Conservation (phyloP, 2,888 invertebrate genomes). For the Eulithis testata region DNA sequence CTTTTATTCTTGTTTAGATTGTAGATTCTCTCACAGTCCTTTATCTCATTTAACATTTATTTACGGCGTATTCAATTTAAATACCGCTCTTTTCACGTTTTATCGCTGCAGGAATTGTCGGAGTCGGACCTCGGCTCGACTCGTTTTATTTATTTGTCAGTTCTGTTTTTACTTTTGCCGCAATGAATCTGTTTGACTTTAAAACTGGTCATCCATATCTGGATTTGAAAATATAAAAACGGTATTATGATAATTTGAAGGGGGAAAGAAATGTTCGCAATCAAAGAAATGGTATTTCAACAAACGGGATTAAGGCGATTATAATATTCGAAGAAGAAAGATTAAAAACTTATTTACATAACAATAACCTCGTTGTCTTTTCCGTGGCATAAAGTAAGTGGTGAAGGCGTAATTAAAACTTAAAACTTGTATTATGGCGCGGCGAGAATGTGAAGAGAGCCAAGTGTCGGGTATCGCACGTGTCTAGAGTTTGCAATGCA, state of each 20-base stretch:
- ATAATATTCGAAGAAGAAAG: constrained; percentile 44
- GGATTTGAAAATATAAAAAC: constrained; percentile 31
- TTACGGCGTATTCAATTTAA: constrained; percentile 82
- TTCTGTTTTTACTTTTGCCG: constrained; percentile 60
- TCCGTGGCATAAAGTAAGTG: constrained; percentile 48
- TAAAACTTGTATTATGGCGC: constrained; percentile 74
- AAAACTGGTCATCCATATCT: constrained; percentile 28
- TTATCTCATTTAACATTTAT: constrained; percentile 82
- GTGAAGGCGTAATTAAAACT: constrained; percentile 78
- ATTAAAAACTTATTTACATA: constrained; percentile 50
- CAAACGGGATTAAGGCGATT: constrained; percentile 46
- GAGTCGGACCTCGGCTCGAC: constrained; percentile 64
- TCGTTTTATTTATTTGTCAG: constrained; percentile 75
- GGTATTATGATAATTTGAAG: constrained; percentile 37
- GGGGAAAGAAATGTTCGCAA: constrained; percentile 36
- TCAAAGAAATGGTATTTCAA: constrained; percentile 43
- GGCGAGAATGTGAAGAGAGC: constrained; percentile 71
- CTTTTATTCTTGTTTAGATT: constrained; percentile 78
- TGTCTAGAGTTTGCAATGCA: constrained; percentile 70
- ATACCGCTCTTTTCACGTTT: constrained; percentile 76
- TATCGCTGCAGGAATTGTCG: constrained; percentile 72
- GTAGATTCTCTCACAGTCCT: constrained; percentile 75
- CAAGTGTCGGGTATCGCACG: constrained; percentile 80
- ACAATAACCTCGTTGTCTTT: constrained; percentile 46
- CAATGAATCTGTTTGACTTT: constrained; percentile 51